Evolutionary conservation across 2,888 invertebrate genomes (phyloP).

Genomic region (Pardosa pseudoannulata): DNA sequence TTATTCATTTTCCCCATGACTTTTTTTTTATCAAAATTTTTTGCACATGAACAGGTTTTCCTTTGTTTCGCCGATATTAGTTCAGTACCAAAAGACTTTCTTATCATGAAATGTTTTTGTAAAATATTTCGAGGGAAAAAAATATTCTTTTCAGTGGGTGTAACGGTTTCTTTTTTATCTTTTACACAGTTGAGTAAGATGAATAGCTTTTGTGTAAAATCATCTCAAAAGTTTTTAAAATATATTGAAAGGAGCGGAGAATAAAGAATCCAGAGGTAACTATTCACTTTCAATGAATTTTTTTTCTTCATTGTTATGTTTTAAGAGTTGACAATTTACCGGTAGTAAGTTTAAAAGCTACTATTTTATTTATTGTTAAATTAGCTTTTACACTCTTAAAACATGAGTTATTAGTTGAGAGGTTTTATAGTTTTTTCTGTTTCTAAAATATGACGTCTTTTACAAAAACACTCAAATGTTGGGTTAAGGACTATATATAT

Average conservation of each 20-base stretch:
- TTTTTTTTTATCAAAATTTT: constrained; percentile 38
- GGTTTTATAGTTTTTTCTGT: no score
- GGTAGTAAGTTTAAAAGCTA: neutral
- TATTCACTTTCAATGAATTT: constrained; percentile 27
- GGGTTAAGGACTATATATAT: no score
- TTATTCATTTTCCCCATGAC: constrained; percentile 22
- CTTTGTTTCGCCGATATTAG: constrained; percentile 55
- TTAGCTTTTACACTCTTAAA: no score
- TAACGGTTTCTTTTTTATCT: constrained; percentile 24
- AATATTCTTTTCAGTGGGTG: constrained; percentile 34
- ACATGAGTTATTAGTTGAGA: no score
- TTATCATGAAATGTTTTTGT: constrained; percentile 52
- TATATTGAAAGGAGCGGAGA: constrained; percentile 1
- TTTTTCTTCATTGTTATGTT: neutral
- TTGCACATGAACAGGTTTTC: neutral
- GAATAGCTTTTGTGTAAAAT: constrained; percentile 59
- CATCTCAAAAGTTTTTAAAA: constrained; percentile 30
- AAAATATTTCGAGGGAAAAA: constrained; percentile 22
- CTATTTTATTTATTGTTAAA: no score
- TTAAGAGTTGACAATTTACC: neutral
- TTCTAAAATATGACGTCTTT: no score
- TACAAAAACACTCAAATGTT: no score
- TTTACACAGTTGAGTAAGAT: constrained; percentile 68
- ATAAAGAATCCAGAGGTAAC: constrained; percentile 27
- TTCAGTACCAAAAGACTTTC: constrained; percentile 61